Base-by-base conservation (phyloP, 2,888 invertebrate species). In the Invenusta paracnida region DNA sequence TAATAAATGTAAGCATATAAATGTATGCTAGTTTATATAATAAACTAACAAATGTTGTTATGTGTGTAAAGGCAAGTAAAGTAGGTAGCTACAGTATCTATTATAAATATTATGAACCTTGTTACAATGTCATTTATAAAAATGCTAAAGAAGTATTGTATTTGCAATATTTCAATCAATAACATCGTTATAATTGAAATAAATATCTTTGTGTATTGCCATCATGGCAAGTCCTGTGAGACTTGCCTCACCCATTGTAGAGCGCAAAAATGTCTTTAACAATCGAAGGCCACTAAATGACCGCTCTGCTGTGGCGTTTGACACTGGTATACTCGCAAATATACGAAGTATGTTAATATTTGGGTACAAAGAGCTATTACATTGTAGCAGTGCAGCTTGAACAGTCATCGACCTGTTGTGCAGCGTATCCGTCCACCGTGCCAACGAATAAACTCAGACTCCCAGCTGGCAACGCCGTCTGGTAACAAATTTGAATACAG, bases 371-470 rank as follows among this genome's bases (percentile, higher is more conserved):
- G 25, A 73, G 73, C 73, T 73, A 73, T 73, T 73, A 73, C 73
- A 73, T 73, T 73, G 73, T 73, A 73, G 73, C 27, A 73, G 73
- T 73, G 73, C 73, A 73, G 73, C 73, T 73, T 73, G 73, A 73
- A 73, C 73, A 13, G 73, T 73, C 73, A 73, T 23, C 25, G 73
- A 25, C 73, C 23, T 73, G 73, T 73, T 73, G 73, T 73, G 73
- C 27, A 25, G 73, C 73, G 25, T 73, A 73, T 73, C 73, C 25
- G 27, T 73, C 73, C 73, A 73, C 27, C 73, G 5, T 73, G 73
- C 73, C 73, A 73, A 73, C 27, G 23, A 73, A 73, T 73, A 73
- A 73, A 73, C 73, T 73, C 73, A 25, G 73, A n/a, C 73, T 73
- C 73, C 73, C 73, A 73, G 73, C 73, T 73, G 73, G 73, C 11